Evolutionary conservation across 1,140 invertebrate genomes (phyloP), one percentile per base, ranked within the genome.

Genomic region (Drosophila nigrodunni): DNA sequence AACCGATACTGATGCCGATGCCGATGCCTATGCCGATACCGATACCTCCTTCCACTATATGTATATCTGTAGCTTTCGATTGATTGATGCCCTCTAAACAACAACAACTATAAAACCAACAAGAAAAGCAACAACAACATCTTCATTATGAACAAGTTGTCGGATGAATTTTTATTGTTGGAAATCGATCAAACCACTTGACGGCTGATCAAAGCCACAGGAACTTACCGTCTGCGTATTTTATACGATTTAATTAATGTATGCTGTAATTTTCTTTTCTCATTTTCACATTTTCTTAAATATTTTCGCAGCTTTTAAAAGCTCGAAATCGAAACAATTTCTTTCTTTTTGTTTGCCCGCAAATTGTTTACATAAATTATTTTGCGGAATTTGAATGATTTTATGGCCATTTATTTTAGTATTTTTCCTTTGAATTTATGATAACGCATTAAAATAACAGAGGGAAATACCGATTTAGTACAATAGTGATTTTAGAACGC

Each of bases 111-210:
- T 30, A 30, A 21, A 21, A 2, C 2, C 3, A 30, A 30, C 25
- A 30, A 15, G 15, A 15, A 30, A 30, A 30, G 3, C 25, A 88
- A 88, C 80, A 83, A 62, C 77, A 74, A 30, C 77, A 78, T 88
- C 74, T 88, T 80, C 83, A 83, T 82, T 77, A 85, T 85, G 78
- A 81, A 78, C 85, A 89, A 88, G 74, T 76, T 88, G 85, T 85
- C 80, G 81, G 85, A 54, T 74, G 83, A 68, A 88, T 83, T 88
- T 86, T 82, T 87, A 87, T 83, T 85, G 79, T 88, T 77, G 77
- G 49, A 64, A 69, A 87, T 87, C 85, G 80, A 87, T 87, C 83
- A 87, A 87, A 83, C 83, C 80, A 87, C 82, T 88, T 87, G 82
- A 87, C 72, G 80, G 76, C 72, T 87, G 82, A 87, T 87, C 82